Base-by-base conservation (phyloP, 2,797 vertebrate species). In the Monodelphis domestica region DNA sequence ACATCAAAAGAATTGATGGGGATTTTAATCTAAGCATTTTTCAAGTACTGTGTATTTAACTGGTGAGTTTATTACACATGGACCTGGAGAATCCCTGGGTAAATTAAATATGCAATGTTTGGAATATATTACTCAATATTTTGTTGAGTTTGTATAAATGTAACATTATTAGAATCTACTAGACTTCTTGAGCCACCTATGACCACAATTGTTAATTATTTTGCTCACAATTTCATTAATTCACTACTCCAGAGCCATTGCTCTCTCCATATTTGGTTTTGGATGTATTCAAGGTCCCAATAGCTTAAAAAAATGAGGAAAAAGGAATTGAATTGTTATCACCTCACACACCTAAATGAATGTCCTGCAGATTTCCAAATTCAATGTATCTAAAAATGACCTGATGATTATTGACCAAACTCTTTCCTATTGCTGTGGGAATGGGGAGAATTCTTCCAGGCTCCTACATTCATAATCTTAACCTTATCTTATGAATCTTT, bases 81-180 rank as follows among this genome's bases (percentile, higher is more conserved):
- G 50, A 9, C 92, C 55, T 93, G 7, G 92, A 91, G 92, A 92
- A 95, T 96, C 94, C 87, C 0, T 94, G 93, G 54, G 56, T 29
- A 95, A 87, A 94, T 91, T 93, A 97, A 97, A 97, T 78, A 89
- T 30, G 21, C 55, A 50, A 24, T 96, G 87, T 97, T 97, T 63
- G 78, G 89, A 89, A 78, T 89, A 78, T 89, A 92, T 97, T 54
- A 96, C 97, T 97, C 96, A 98, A 96, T 98, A 97, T 97, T 97
- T 96, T 89, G 14, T 95, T 97, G 92, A n/a, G 33, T 87, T 97
- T 90, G 91, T 95, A 93, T 90, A 97, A 96, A 87, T 94, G 91
- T 95, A 95, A 93, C 95, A 93, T 97, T 97, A 96, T 97, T 95
- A 91, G 93, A 87, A 88, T 51, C 95, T 50, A 9, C 51, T 97